Evolutionary conservation across 2,888 invertebrate genomes (phyloP), one percentile per base, ranked within the genome.

Genomic region (Ceratothoa steindachneri): DNA sequence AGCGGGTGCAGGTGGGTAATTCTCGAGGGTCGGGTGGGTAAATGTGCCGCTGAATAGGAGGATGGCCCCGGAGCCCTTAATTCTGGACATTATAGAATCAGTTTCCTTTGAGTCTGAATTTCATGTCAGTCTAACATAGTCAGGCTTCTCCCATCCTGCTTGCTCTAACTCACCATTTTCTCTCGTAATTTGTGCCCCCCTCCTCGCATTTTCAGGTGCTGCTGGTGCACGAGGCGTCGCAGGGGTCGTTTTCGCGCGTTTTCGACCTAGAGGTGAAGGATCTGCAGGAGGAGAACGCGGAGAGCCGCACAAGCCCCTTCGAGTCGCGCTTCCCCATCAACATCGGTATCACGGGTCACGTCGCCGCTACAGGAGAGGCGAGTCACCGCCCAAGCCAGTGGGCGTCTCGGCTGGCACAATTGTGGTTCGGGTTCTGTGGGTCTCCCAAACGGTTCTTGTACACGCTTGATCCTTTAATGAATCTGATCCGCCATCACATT

Each of bases 301-400:
- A 91, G 81, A 89, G 91, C 64, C 88, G 93, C 83, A 92, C 92
- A 84, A 91, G 91, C 84, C 94, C 94, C 68, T 93, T 91, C 85
- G 95, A 95, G 85, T 93, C 93, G 83, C 88, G 96, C 81, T 96
- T 96, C 86, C 96, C 96, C 51, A 93, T 96, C 83, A 95, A 96
- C 85, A 90, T 96, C 81, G 96, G 96, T 76, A 95, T 97, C 83
- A 95, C 95, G 29, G 95, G 96, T 74, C 91, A 94, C 86, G 96
- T 95, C 67, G 96, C 96, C 71, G 93, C 94, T 60, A 95, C 95
- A 74, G 96, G 96, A 81, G 95, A 96, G 90, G 95, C 95, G 86
- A 86, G 87, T 83, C n/a, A n/a, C n/a, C n/a, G n/a, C 30, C n/a
- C 29, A 64, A 27, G 22, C 51, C 19, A 15, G 9, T 9, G 28